Base-by-base conservation (phyloP, 64 coral and sea anemone genomes). In the Montipora sp. region DNA sequence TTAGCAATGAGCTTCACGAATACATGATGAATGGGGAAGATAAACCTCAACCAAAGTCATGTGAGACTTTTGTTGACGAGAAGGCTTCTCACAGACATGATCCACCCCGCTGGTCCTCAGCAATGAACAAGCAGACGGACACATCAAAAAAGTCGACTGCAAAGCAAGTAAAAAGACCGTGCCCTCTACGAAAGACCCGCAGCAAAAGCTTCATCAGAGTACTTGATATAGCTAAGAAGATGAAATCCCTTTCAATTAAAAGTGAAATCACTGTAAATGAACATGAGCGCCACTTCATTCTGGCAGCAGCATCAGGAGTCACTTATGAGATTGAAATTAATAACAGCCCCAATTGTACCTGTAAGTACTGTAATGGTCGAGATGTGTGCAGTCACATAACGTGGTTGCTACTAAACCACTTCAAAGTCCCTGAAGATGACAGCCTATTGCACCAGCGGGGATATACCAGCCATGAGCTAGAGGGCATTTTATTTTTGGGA, bases 361-460 rank as follows among this genome's bases (percentile, higher is more conserved):
- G 82, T 51, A 78, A 77, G 55, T 93, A 93, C 47, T 93, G 91
- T 65, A 87, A 77, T 88, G 91, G 81, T 44, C 51, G 83, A 8
- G 91, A 93, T 80, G 77, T 93, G 5, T 88, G 91, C 70, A 87
- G 91, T 59, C 91, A 93, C 59, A 80, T 88, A 11, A 73, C 87
- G 10, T 88, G 83, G 91, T 53, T 93, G 23, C 63, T 93, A 75
- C 15, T 93, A 80, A 88, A 93, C 48, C 77, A 69, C 12, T 93
- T 88, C 50, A 87, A 88, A 81, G 68, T 89, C 9, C 50, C 83
- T 22, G 84, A 87, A 24, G 15, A 27, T 59, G 59, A 80, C 45
- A 75, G 71, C 36, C 47, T 80, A 14, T 27, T 88, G 47, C 83
- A 88, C 43, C 92, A 93, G 83, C 51, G 92, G 60, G 92, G 92